Evolutionary conservation across 23 tunicate genomes (phyloP), one percentile per base, ranked within the genome.

Genomic region (Diplosoma virens): DNA sequence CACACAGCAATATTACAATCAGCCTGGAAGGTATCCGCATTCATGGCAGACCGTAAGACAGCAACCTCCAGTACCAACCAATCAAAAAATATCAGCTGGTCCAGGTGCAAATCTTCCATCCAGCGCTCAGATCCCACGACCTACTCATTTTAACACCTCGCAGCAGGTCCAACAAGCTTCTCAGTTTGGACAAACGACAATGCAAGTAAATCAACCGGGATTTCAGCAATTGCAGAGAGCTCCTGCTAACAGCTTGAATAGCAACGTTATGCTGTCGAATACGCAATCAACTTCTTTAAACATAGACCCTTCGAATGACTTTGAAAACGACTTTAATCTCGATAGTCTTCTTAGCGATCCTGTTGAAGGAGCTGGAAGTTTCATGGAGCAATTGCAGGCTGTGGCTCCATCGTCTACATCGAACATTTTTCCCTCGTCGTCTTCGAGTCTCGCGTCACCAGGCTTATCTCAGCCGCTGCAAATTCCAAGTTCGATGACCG

Each of bases 331-430:
- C 2, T 90, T 90, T 58, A 84, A 84, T 71, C 50, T 92, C n/a
- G 97, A 92, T 58, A 92, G 82, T 66, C 30, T 90, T 20, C 64
- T 90, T 18, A 78, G 76, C 69, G 96, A 89, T 37, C 79, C 84
- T 20, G 32, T 59, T 46, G 86, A 59, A 36, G 71, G 64, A 4
- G 79, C 37, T 9, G 92, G 92, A 1, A 85, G 97, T 64, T 85
- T 92, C 25, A 81, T 92, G 92, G 87, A 92, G 70, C 97, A 92
- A 45, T 58, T 92, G 25, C 86, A 92, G 71, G 84, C 71, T 21
- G 82, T 67, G 0, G 54, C 75, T 1, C 97, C 97, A 0, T 18
- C 77, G 6, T 58, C 31, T 22, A 29, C 52, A 16, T 9, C 14
- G 11, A 9, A 9, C 14, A 16, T 45, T 45, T 11, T 9, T 16